A percentile compares a stretch with the other conserved stretches of the same genome.
These are phyloP conservation scores for Percina caprodes DNA, from an alignment of 2,113 vertebrate species.

Conservation along the genomic window DNA sequence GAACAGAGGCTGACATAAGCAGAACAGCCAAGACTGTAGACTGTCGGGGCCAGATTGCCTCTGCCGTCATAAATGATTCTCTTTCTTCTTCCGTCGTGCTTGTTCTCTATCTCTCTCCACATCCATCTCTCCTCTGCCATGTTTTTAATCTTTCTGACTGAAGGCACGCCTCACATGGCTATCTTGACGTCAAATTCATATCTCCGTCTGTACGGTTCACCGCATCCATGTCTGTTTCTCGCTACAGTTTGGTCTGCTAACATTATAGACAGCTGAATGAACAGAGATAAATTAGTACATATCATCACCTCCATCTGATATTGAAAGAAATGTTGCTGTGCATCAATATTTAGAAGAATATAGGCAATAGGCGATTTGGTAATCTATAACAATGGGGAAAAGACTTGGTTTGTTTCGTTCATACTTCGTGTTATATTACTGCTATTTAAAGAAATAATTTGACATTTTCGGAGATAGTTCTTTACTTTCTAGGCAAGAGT, in stretches of 20 bases:
- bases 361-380: too few relatives aligned
- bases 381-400: too few relatives aligned
- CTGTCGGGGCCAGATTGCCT: slow-evolving; percentile 26
- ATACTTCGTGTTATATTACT: too few relatives aligned
- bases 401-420: too few relatives aligned
- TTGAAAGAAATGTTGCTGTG: background rate
- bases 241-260: background rate
- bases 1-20: slow-evolving; percentile 59
- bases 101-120: slow-evolving; percentile 28
- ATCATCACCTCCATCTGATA: background rate
- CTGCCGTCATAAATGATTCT: slow-evolving; percentile 64
- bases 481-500: too few relatives aligned
- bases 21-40: slow-evolving; percentile 38
- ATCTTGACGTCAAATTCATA: slow-evolving; percentile 36
- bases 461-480: too few relatives aligned
- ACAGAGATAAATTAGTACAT: background rate
- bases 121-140: slow-evolving; percentile 20
- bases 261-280: background rate
- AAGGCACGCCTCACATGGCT: slow-evolving; percentile 15
- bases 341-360: background rate
- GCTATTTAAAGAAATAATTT: too few relatives aligned
- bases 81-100: slow-evolving; percentile 14
- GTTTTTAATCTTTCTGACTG: slow-evolving; percentile 38
- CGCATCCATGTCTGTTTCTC: background rate
- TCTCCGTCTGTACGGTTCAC: slow-evolving; percentile 18